phyloP scores from a whole-genome alignment of 1,140 invertebrate species.

The Drosophila pandora region DNA sequence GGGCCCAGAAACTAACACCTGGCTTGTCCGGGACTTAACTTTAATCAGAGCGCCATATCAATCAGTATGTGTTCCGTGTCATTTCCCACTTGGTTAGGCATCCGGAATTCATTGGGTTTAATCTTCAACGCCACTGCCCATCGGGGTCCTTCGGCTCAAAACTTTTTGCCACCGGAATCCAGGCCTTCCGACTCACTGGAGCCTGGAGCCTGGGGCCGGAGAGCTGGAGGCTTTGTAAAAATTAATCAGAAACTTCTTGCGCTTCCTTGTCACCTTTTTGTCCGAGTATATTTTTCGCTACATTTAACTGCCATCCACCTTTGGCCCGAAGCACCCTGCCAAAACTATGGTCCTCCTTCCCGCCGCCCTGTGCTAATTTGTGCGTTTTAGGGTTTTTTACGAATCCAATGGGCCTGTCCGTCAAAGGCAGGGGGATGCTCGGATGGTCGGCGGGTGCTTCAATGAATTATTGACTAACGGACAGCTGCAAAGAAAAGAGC shows the following conservation, averaged over 20 bases:
- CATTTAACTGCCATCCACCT: constrained; percentile 72
- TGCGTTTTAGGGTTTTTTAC: constrained; percentile 54
- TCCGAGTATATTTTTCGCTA: constrained; percentile 65
- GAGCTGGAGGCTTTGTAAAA: constrained; percentile 37
- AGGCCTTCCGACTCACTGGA: constrained; percentile 66
- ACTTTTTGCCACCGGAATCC: constrained; percentile 34
- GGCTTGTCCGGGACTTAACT: not conserved
- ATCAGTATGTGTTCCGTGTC: constrained; percentile 25
- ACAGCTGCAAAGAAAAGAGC: constrained; percentile 9
- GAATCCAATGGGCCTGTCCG: constrained; percentile 70
- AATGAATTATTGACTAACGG: constrained; percentile 75
- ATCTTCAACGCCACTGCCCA: constrained; percentile 14
- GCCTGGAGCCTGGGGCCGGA: not conserved
- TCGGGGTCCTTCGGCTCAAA: constrained; percentile 4
- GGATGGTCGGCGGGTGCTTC: constrained; percentile 32
- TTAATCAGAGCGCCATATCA: constrained; percentile 22
- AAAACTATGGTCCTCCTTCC: constrained; percentile 11
- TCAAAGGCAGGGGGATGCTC: constrained; percentile 15
- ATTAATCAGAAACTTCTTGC: constrained; percentile 66
- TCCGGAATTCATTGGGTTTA: constrained; percentile 3
- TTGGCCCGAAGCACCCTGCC: constrained; percentile 30
- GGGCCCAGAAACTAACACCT: not conserved
- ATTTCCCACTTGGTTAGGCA: constrained; percentile 32
- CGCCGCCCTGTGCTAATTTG: constrained; percentile 59
- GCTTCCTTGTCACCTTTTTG: constrained; percentile 55